Conservation (phyloP, 2,888 invertebrate species). For the Lithodes maja region DNA sequence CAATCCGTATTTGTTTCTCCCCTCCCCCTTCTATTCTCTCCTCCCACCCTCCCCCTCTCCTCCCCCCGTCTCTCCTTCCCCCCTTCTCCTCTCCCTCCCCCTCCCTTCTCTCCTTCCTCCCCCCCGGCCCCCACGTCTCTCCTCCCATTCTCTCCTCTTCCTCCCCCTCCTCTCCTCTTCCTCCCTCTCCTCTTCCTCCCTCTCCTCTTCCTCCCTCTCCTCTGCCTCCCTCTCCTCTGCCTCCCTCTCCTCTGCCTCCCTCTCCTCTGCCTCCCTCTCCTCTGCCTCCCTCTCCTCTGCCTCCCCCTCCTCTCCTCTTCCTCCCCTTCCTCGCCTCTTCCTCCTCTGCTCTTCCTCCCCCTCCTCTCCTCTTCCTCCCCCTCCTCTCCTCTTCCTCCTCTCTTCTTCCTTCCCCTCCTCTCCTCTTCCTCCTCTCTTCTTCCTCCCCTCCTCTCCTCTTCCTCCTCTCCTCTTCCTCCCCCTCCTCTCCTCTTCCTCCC, state of each 20-base stretch:
- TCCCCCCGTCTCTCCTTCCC: background rate
- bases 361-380: background rate
- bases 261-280: too few species aligned
- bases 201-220: too few species aligned
- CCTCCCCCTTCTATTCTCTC: too few species aligned
- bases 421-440: background rate
- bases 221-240: too few species aligned
- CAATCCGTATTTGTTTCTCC: background rate
- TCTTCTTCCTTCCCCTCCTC: background rate
- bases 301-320: background rate
- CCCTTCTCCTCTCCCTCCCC: too few species aligned
- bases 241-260: too few species aligned
- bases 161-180: too few species aligned
- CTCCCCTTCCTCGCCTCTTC: background rate
- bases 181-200: too few species aligned
- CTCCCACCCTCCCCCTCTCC: background rate
- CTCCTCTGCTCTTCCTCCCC: background rate
- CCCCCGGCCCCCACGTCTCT: too few species aligned
- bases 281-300: background rate
- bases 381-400: background rate
- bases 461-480: background rate
- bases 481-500: background rate
- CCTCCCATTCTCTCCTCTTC: too few species aligned
- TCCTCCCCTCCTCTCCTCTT: background rate
- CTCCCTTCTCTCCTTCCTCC: too few species aligned